Percentiles rank a stretch among this genome's conserved stretches.
Conservation (phyloP, 2,888 invertebrate genomes). For the Monoplex corrugatus region DNA sequence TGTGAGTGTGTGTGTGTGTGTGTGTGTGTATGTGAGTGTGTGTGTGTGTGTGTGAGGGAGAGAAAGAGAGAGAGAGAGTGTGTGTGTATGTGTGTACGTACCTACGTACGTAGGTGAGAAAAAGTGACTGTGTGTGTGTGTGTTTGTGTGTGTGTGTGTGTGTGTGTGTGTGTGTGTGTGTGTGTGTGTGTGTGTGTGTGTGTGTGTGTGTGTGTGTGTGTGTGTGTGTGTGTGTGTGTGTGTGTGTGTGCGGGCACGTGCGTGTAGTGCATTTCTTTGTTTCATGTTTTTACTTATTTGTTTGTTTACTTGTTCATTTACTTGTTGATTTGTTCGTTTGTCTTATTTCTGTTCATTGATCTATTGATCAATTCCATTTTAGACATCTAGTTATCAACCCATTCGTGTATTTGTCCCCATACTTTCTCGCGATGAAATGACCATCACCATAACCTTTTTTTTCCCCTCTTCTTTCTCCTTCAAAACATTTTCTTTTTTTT, state of each 20-base stretch:
- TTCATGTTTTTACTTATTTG: neutral
- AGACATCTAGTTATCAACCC: neutral
- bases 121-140: neutral
- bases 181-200: neutral
- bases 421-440: neutral
- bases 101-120: neutral
- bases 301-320: neutral
- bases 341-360: neutral
- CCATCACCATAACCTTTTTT: neutral
- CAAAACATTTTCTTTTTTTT: neutral
- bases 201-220: neutral
- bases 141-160: slow-evolving; percentile 1
- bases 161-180: neutral
- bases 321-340: neutral
- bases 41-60: too few relatives aligned
- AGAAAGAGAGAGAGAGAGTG: too few relatives aligned
- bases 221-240: slow-evolving; percentile 7
- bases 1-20: too few relatives aligned
- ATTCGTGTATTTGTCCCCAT: neutral
- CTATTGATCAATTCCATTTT: neutral
- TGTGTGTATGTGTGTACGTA: neutral
- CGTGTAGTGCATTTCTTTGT: neutral
- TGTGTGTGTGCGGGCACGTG: neutral
- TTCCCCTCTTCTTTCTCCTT: neutral
- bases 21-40: too few relatives aligned